A percentile compares a stretch with the other conserved stretches of the same genome.
Conservation (phyloP, 2,113 vertebrate species). For the Balaeniceps rex region DNA sequence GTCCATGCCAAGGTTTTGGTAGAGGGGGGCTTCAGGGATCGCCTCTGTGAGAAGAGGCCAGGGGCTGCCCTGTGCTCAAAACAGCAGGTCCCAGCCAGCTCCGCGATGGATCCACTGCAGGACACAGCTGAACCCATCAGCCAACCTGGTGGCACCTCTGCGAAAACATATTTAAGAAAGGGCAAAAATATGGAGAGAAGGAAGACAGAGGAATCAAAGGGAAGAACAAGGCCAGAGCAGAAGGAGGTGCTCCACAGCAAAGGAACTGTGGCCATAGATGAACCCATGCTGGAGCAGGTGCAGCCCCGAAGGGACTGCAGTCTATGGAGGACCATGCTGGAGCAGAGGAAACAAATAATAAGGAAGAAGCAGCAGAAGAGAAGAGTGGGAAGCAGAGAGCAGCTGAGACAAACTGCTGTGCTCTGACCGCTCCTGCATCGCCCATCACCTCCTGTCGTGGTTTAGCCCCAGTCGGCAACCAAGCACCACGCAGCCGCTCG, state of each 20-base stretch:
- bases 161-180: neutral
- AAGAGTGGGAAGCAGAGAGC: neutral
- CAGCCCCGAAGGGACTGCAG: neutral
- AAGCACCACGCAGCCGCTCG: no score
- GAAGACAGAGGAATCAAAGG: neutral
- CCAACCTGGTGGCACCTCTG: neutral
- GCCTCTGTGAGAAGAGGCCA: neutral
- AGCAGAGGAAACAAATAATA: neutral
- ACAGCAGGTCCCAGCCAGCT: neutral
- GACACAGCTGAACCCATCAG: neutral
- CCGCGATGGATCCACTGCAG: rapidly evolving
- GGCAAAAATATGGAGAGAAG: neutral
- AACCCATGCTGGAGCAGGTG: neutral
- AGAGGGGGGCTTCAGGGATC: neutral
- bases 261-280: neutral
- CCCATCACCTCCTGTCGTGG: no score
- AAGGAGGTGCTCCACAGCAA: neutral
- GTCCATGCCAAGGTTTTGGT: neutral
- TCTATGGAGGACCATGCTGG: neutral
- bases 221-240: neutral
- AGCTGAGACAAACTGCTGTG: neutral
- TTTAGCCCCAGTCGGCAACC: no score
- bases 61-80: neutral
- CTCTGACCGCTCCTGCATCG: neutral
- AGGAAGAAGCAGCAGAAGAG: neutral